phyloP scores from a whole-genome alignment of 2,113 vertebrate genomes.

The Labrus mixtus region DNA sequence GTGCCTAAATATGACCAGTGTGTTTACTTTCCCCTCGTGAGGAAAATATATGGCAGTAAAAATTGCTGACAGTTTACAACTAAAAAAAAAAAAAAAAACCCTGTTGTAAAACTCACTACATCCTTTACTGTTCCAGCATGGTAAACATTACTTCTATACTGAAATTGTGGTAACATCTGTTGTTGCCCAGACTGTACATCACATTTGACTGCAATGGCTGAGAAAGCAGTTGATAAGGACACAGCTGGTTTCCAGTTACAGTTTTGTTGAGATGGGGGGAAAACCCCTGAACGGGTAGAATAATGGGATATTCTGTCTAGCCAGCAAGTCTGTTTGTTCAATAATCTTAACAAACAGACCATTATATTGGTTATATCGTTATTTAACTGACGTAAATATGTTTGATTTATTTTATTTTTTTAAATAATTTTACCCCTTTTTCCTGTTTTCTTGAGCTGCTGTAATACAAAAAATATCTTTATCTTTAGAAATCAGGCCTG shows the following conservation, averaged over 20 bases:
- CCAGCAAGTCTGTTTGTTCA: not conserved
- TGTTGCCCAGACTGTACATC: conserved; percentile 23
- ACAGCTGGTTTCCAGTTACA: conserved; percentile 72
- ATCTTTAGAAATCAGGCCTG: too few species aligned
- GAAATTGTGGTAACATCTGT: conserved; percentile 54
- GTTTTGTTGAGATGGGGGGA: conserved; percentile 31
- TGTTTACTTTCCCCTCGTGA: not conserved
- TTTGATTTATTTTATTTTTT: too few species aligned
- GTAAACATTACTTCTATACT: not conserved
- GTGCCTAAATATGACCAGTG: conserved; percentile 9
- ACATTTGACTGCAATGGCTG: conserved; percentile 54
- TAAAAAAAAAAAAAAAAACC: conserved; percentile 8
- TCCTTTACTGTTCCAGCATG: not conserved
- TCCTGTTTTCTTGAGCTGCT: too few species aligned
- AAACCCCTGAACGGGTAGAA: not conserved
- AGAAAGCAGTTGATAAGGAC: conserved; percentile 3
- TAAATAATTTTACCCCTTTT: too few species aligned
- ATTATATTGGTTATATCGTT: too few species aligned
- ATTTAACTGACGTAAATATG: too few species aligned
- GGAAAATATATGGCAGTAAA: not conserved
- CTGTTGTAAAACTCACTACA: not conserved
- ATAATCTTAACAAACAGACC: not conserved
- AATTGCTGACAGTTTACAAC: conserved; percentile 5
- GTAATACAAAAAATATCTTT: too few species aligned
- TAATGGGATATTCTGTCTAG: not conserved